Conservation (phyloP, 2,888 invertebrate species). For the Psylliodes chrysocephalus region DNA sequence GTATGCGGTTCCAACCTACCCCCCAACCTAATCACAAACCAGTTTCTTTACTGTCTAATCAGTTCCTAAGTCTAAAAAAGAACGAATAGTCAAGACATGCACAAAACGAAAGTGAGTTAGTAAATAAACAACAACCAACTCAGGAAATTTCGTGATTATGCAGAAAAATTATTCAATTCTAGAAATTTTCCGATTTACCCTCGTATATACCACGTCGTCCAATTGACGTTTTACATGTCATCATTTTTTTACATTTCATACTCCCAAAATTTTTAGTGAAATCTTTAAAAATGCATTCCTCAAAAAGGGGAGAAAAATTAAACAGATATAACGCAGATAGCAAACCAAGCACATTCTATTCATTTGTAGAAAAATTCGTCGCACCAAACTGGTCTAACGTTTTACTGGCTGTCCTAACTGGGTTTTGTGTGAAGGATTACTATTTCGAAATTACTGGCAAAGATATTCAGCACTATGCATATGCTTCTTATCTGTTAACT, state of each 20-base stretch:
- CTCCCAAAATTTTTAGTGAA: slow-evolving; percentile 3
- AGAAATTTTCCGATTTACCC: too few species aligned
- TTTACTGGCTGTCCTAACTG: slow-evolving; percentile 14
- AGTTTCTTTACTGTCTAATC: too few species aligned
- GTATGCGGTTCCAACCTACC: too few species aligned
- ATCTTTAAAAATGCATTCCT: neutral
- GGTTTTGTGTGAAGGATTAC: slow-evolving; percentile 30
- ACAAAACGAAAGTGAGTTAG: too few species aligned
- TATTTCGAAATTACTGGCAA: slow-evolving; percentile 23
- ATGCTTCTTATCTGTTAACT: slow-evolving; percentile 24
- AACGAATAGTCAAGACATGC: too few species aligned
- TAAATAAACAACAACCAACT: too few species aligned
- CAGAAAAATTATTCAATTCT: too few species aligned
- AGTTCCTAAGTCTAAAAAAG: too few species aligned
- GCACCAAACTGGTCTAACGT: slow-evolving; percentile 6
- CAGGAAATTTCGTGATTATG: too few species aligned
- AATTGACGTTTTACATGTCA: neutral
- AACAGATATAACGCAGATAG: too few species aligned
- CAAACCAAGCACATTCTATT: neutral
- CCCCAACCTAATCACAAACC: too few species aligned
- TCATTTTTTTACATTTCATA: neutral
- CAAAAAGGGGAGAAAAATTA: neutral
- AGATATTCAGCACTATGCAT: slow-evolving; percentile 27
- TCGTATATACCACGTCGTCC: too few species aligned
- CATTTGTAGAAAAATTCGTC: slow-evolving; percentile 10